Percentiles rank a stretch among this genome's conserved stretches.
Conservation (phyloP, 2,888 invertebrate genomes). For the Plebejus melissa region DNA sequence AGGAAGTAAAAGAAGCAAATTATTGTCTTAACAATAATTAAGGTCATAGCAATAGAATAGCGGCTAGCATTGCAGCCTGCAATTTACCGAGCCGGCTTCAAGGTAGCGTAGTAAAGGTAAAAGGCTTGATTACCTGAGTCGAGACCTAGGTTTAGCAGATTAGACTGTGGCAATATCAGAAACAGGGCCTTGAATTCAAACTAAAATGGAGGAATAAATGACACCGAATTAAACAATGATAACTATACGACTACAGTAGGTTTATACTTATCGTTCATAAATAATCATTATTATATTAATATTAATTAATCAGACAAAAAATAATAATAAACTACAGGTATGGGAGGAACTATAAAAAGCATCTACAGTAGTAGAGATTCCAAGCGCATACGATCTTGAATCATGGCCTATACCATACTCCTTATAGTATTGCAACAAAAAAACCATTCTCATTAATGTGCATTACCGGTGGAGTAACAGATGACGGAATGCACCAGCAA, state of each 20-base stretch:
- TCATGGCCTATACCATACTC: conserved; percentile 16
- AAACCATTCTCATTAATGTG: conserved; percentile 37
- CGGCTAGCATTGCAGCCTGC: not conserved
- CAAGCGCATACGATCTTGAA: not conserved
- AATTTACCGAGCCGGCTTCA: not conserved
- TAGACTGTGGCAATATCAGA: not conserved
- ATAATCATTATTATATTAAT: not conserved
- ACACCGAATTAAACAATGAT: not conserved
- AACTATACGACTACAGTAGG: not conserved
- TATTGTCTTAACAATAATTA: not conserved
- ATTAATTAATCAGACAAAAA: not conserved
- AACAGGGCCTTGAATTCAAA: not conserved
- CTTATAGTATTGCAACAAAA: conserved; percentile 32
- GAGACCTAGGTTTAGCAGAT: not conserved
- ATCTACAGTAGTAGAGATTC: not conserved
- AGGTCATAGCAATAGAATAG: conserved; percentile 3
- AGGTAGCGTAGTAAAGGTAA: not conserved
- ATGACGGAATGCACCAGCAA: conserved; percentile 34
- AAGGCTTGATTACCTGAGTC: not conserved
- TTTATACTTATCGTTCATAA: not conserved
- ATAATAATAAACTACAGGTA: not conserved
- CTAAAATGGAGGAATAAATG: not conserved
- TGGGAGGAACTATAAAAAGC: not conserved
- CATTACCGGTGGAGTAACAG: conserved; percentile 36
- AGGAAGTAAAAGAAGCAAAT: not conserved